These are phyloP conservation scores for Fistularia commersonii DNA, from an alignment of 2,797 vertebrate species.

Conservation along the genomic window DNA sequence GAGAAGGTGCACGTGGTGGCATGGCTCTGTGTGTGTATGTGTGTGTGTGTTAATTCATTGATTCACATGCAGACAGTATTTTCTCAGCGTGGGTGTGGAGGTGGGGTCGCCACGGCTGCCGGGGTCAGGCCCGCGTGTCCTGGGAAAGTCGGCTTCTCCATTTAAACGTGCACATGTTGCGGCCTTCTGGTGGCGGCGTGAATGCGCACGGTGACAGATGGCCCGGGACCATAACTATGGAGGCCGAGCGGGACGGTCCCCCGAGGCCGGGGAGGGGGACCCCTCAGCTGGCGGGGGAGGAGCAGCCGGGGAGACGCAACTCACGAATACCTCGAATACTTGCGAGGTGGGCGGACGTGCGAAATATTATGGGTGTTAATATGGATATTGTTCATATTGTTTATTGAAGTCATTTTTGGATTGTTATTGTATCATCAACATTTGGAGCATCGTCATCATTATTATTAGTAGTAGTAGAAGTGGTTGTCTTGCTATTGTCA, in stretches of 20 bases:
- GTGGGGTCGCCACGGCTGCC: conserved; percentile 63
- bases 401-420: no score
- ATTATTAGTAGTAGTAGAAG: no score
- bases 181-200: conserved; percentile 79
- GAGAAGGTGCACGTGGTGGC: conserved; percentile 21
- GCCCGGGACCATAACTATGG: conserved; percentile 75
- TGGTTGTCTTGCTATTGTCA: no score
- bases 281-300: conserved; percentile 17
- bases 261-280: conserved; percentile 9
- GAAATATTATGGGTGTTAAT: no score
- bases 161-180: conserved; percentile 82
- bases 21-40: conserved; percentile 3
- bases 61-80: conserved; percentile 66
- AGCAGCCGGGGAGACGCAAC: no score
- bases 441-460: no score
- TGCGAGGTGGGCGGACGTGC: no score
- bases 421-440: no score
- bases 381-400: no score
- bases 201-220: conserved; percentile 76
- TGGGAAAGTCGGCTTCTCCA: conserved; percentile 79
- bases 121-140: conserved; percentile 77
- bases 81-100: conserved; percentile 48
- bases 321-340: no score
- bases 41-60: conserved; percentile 40
- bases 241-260: conserved; percentile 60